phyloP scores from a whole-genome alignment of 2,797 vertebrate species.

The Eutrigla gurnardus region DNA sequence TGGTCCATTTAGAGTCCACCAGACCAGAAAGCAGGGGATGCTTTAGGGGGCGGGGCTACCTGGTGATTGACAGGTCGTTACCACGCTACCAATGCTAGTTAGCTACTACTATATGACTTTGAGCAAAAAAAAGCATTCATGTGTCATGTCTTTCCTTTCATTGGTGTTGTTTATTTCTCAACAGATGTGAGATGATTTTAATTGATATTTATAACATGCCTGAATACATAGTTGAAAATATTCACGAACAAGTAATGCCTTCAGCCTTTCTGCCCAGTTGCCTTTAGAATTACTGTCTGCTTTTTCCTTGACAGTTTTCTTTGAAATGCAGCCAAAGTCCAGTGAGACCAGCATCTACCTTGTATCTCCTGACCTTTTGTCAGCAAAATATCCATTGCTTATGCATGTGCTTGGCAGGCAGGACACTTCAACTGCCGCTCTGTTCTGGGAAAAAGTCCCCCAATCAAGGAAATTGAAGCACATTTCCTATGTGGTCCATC shows the following conservation, averaged over 20 bases:
- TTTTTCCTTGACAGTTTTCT: constrained; percentile 43
- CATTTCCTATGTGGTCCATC: constrained; percentile 14
- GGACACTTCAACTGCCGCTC: constrained; percentile 13
- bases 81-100: no score
- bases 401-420: constrained; percentile 29
- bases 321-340: constrained; percentile 40
- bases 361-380: constrained; percentile 58
- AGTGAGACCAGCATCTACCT: constrained; percentile 21
- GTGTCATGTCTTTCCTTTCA: neutral
- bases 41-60: no score
- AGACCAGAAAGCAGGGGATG: no score
- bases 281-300: constrained; percentile 40
- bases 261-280: constrained; percentile 16
- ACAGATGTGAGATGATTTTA: neutral
- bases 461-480: constrained; percentile 18
- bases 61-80: no score
- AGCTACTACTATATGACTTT: no score
- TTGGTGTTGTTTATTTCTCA: neutral
- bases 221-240: constrained; percentile 27
- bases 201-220: neutral
- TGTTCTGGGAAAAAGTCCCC: constrained; percentile 12
- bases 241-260: constrained; percentile 36
- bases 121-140: neutral
- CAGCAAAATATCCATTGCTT: constrained; percentile 26
- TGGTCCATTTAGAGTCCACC: no score